Base-by-base conservation (phyloP, 2,888 invertebrate species). In the Acleris holmiana region DNA sequence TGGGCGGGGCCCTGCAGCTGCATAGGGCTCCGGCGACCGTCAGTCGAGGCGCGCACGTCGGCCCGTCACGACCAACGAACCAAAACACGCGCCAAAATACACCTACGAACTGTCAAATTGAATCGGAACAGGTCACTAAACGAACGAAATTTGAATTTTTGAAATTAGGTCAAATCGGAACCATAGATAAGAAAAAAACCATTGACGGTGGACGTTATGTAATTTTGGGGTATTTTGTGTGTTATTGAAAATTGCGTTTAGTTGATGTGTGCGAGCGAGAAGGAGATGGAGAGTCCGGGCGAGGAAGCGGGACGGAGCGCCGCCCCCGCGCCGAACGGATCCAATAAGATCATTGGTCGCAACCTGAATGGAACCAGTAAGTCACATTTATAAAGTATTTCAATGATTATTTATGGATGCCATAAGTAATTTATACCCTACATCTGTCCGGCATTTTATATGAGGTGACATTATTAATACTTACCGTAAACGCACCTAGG, bases 341-440 rank as follows among this genome's bases (percentile, higher is more conserved):
- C 93, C 83, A 93, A 93, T 86, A 94, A 94, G 88, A 93, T 94
- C 78, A 93, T 94, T 88, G 94, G 94, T 79, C 92, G 94, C 78
- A 94, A 94, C 83, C 91, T 94, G 86, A 94, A 94, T 89, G 94
- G 94, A 75, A 94, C 94, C 84, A 93, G 94, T 94, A 89, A 94
- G 94, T 93, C 86, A 84, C 68, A 73, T 69, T 29, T 35, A 50
- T 60, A 29, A 55, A 56, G 2, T 54, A 44, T 56, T 44, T 50
- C 23, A 65, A 50, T 61, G 19, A 19, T 55, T 66, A 61, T 66
- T 56, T 50, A 60, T 49, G 25, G 17, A 60, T 65, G 54, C 65
- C 17, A 44, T 55, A 47, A 17, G 10, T 58, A 55, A 61, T 56
- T 61, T 61, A 66, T 58, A 19, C 29, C 49, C 44, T 49, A 48